Base-by-base conservation (phyloP, 2,113 vertebrate species). In the Damaliscus lunatus region DNA sequence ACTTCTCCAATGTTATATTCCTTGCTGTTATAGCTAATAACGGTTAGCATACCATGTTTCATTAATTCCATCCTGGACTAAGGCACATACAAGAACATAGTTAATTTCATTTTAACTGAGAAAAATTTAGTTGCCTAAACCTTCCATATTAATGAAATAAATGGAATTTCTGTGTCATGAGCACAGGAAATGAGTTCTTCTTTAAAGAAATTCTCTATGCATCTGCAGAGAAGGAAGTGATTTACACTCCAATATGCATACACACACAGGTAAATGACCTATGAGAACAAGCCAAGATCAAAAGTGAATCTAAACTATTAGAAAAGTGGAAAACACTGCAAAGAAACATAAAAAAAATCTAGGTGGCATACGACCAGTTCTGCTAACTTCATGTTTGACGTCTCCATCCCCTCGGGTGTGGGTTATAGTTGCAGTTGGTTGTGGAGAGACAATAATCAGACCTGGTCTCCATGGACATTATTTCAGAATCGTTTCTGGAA, bases 391-490 rank as follows among this genome's bases (percentile, higher is more conserved):
- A 99, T 94, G 98, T 98, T 98, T 99, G 99, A 97, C 98, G 99
- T 88, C 98, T 99, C 99, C 99, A 99, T 57, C 98, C 99, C 93
- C 98, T 99, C 81, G 99, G 99, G 97, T 99, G 99, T 94, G 98
- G 98, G 88, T 99, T 99, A 97, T 99, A 99, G 96, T 98, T 98
- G 91, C 98, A 98, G 94, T 98, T 98, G 78, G 97, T 97, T 82
- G 97, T n/a, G 62, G 98, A 98, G 77, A 98, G 82, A 89, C 98
- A 97, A 33, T 99, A 99, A 85, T 99, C 99, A 96, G 98, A 98
- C 53, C 98, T 98, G 92, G 99, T 98, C 96, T 98, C 99, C 36
- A 98, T 48, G 77, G 98, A 96, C 91, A 96, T 91, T 10, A 98
- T 92, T 91, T 99, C 98, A 31, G 98, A 98, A 97, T 99, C 99